These are phyloP conservation scores for Oryzaephilus surinamensis DNA, from an alignment of 1,140 invertebrate species.

Conservation along the genomic window DNA sequence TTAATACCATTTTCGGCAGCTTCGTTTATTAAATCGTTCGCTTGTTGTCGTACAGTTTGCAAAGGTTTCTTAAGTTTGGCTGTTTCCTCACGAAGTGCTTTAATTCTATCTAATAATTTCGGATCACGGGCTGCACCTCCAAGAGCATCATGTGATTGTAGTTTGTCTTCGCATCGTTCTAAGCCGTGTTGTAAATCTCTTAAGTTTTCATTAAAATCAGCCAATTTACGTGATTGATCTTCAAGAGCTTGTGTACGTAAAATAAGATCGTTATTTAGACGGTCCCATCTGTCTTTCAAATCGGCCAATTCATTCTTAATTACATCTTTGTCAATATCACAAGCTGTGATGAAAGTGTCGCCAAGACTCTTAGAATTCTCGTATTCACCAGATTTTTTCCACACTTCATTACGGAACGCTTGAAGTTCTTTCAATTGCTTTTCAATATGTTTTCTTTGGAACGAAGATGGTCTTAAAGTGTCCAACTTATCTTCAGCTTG, in stretches of 20 bases:
- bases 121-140: conserved; percentile 70
- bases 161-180: conserved; percentile 77
- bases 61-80: conserved; percentile 65
- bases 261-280: conserved; percentile 67
- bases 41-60: conserved; percentile 48
- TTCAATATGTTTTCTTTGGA: conserved; percentile 78
- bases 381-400: conserved; percentile 83
- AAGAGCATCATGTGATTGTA: conserved; percentile 68
- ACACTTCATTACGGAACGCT: conserved; percentile 82
- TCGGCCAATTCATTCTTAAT: conserved; percentile 70
- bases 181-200: conserved; percentile 72
- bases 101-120: conserved; percentile 71
- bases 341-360: conserved; percentile 73
- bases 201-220: conserved; percentile 77
- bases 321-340: conserved; percentile 82
- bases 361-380: conserved; percentile 77
- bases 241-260: conserved; percentile 66
- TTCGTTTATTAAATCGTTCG: conserved; percentile 63
- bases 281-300: conserved; percentile 82
- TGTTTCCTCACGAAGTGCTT: conserved; percentile 64
- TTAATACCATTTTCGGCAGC: conserved; percentile 58
- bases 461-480: conserved; percentile 63
- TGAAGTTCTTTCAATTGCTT: conserved; percentile 83
- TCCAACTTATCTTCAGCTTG: conserved; percentile 79
- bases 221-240: conserved; percentile 68